Conservation (phyloP, 2,797 vertebrate genomes). For the Cossypha niveicapilla region DNA sequence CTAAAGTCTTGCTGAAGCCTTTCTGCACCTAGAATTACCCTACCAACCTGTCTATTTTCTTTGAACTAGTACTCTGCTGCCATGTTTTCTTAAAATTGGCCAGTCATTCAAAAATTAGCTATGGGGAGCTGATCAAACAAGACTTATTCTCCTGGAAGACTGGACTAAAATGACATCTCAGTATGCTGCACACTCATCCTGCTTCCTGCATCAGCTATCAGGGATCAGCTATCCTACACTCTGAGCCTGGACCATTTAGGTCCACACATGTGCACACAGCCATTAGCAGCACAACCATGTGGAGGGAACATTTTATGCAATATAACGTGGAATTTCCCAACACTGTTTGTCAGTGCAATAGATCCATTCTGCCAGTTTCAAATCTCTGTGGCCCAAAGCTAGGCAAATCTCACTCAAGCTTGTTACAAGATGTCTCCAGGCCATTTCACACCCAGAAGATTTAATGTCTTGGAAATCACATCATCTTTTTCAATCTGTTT, state of each 20-base stretch:
- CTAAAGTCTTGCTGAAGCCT: neutral
- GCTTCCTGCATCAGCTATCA: neutral
- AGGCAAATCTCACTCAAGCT: neutral
- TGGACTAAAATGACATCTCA: neutral
- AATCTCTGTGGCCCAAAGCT: neutral
- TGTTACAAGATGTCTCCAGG: neutral
- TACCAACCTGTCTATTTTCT: neutral
- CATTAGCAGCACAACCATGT: neutral
- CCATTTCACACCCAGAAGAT: neutral
- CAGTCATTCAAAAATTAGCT: neutral
- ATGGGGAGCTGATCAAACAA: neutral
- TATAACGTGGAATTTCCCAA: neutral
- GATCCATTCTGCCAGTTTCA: neutral
- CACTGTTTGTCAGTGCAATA: neutral
- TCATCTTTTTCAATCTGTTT: neutral
- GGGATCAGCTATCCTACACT: neutral
- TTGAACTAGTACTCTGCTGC: neutral
- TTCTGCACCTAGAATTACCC: neutral
- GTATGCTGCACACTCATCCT: neutral
- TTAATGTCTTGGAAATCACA: neutral
- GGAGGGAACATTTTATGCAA: neutral
- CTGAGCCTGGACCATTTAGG: neutral
- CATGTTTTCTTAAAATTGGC: neutral
- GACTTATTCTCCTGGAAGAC: neutral
- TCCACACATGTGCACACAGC: neutral